A percentile compares a stretch with the other conserved stretches of the same genome.
These are phyloP conservation scores for Brevimyrus niger DNA, from an alignment of 2,113 vertebrate species.

Conservation along the genomic window DNA sequence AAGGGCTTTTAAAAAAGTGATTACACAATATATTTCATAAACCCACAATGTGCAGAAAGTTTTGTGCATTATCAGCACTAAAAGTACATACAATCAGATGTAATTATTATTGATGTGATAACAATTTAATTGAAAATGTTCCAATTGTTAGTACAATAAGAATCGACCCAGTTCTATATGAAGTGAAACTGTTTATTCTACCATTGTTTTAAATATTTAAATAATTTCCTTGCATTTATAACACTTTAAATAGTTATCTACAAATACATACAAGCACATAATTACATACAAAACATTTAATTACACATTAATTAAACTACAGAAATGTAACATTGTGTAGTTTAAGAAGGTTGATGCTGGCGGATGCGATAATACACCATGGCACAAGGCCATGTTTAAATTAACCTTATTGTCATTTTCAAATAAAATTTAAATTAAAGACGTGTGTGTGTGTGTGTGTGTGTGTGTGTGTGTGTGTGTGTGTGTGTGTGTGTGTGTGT, in stretches of 20 bases:
- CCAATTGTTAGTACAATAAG: neutral
- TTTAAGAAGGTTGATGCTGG: neutral
- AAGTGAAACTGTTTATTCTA: neutral
- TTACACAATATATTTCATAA: neutral
- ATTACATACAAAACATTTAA: neutral
- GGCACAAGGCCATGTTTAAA: neutral
- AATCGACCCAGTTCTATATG: neutral
- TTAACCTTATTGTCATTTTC: neutral
- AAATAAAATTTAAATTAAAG: neutral
- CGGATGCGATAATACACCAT: neutral
- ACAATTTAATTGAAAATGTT: neutral
- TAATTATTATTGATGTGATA: neutral
- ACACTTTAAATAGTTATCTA: neutral
- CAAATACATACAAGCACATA: neutral
- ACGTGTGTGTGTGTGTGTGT: too few species aligned
- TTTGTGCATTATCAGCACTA: neutral
- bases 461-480: too few species aligned
- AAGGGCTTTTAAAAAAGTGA: neutral
- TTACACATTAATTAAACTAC: neutral
- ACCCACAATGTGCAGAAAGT: neutral
- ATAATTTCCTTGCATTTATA: neutral
- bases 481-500: too few species aligned
- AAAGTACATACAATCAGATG: neutral
- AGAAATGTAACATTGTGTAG: neutral
- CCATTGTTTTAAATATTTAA: neutral